Evolutionary conservation across 2,113 vertebrate genomes (phyloP).

Genomic region (Cyprinus carpio): DNA sequence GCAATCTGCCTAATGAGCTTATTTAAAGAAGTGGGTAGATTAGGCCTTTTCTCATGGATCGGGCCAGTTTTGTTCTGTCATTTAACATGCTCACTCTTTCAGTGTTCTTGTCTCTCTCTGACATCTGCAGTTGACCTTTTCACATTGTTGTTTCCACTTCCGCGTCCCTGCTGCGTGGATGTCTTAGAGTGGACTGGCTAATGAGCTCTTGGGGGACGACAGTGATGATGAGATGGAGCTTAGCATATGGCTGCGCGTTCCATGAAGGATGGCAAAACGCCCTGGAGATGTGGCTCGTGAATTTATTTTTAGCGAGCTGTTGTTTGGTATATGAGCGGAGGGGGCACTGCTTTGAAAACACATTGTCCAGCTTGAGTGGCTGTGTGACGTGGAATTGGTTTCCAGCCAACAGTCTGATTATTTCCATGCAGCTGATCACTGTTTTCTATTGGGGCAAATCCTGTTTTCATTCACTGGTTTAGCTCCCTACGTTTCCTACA

Average conservation of each 20-base stretch:
- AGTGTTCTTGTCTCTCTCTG: not conserved
- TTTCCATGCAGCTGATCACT: slow-evolving; percentile 13
- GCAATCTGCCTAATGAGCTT: not conserved
- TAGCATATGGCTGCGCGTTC: slow-evolving; percentile 52
- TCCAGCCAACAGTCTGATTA: not conserved
- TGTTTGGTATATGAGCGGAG: slow-evolving; percentile 22
- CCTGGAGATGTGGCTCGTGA: slow-evolving; percentile 43
- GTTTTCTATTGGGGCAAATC: slow-evolving; percentile 2
- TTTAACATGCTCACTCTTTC: not conserved
- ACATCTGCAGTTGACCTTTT: slow-evolving; percentile 29
- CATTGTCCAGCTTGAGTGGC: slow-evolving; percentile 36
- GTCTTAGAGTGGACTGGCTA: slow-evolving; percentile 4
- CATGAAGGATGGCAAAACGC: slow-evolving; percentile 48
- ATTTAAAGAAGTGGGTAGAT: slow-evolving; percentile 6
- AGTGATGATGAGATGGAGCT: slow-evolving; percentile 39
- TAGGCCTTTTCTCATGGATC: not conserved
- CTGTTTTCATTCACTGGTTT: slow-evolving; percentile 23
- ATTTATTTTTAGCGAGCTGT: slow-evolving; percentile 55
- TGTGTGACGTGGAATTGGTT: slow-evolving; percentile 26
- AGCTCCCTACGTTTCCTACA: not conserved
- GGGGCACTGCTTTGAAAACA: slow-evolving; percentile 37
- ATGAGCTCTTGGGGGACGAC: slow-evolving; percentile 37
- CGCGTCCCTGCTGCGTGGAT: not conserved
- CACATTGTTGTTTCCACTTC: slow-evolving; percentile 8
- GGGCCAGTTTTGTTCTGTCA: slow-evolving; percentile 10